These are phyloP conservation scores for Caerostris extrusa DNA, from an alignment of 1,140 invertebrate species.

Conservation along the genomic window DNA sequence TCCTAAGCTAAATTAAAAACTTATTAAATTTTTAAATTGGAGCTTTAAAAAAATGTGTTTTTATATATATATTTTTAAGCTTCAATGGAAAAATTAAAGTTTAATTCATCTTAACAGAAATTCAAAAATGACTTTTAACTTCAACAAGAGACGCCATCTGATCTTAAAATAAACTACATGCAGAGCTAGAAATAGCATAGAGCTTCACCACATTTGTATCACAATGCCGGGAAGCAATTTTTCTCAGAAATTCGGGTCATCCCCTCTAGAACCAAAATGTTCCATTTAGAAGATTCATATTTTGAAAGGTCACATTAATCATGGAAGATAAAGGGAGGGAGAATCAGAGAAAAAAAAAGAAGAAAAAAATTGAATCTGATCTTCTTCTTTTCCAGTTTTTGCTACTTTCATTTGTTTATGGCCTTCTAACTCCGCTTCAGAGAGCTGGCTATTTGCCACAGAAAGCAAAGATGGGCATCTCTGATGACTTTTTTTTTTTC, in stretches of 20 bases:
- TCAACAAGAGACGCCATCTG: too few species aligned
- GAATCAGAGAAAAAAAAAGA: neutral
- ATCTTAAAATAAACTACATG: too few species aligned
- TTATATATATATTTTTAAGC: too few species aligned
- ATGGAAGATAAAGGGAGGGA: slow-evolving; percentile 18
- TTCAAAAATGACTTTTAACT: too few species aligned
- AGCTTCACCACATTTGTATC: neutral
- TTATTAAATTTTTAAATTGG: too few species aligned
- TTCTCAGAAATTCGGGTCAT: slow-evolving; percentile 22
- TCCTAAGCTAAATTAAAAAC: too few species aligned
- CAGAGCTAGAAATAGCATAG: neutral
- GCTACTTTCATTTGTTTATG: slow-evolving; percentile 54
- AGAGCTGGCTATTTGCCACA: slow-evolving; percentile 37
- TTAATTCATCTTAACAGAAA: too few species aligned
- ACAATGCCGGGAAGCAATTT: neutral
- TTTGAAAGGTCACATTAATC: slow-evolving; percentile 55
- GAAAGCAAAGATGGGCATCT: neutral
- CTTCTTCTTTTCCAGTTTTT: neutral
- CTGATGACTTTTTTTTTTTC: neutral
- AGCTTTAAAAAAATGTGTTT: neutral
- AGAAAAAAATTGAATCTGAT: neutral
- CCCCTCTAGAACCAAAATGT: neutral
- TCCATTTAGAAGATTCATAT: slow-evolving; percentile 45
- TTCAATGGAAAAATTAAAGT: too few species aligned
- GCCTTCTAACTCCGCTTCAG: neutral